A percentile compares a stretch with the other conserved stretches of the same genome.
Conservation (phyloP, 2,888 invertebrate genomes). For the Villa cingulata region DNA sequence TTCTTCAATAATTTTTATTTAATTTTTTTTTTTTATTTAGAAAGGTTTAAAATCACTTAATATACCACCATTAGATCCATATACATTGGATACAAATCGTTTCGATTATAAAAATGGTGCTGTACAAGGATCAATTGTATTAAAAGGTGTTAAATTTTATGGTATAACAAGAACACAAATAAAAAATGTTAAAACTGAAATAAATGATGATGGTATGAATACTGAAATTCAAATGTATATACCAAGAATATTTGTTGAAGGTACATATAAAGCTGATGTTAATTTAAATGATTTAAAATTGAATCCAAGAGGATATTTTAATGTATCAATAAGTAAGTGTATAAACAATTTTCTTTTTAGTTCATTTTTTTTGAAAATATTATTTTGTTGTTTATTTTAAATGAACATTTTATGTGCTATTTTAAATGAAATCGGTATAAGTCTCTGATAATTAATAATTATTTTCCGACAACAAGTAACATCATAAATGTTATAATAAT, state of each 20-base stretch:
- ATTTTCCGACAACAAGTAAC: no score
- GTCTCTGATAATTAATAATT: no score
- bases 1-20: constrained; percentile 1
- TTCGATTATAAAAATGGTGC: constrained; percentile 26
- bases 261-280: constrained; percentile 48
- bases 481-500: no score
- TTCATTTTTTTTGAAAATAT: no score
- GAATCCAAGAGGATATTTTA: constrained; percentile 45
- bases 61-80: constrained; percentile 32
- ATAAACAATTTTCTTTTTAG: background rate
- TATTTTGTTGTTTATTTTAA: no score
- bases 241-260: constrained; percentile 42
- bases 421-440: no score
- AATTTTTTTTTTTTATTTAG: constrained; percentile 13
- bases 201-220: constrained; percentile 44
- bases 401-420: no score
- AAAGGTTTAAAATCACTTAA: constrained; percentile 29
- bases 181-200: constrained; percentile 41
- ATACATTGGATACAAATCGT: constrained; percentile 23
- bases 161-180: constrained; percentile 43
- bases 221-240: constrained; percentile 45
- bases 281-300: constrained; percentile 46
- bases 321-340: constrained; percentile 45
- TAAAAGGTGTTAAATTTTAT: constrained; percentile 41
- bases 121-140: constrained; percentile 26